Evolutionary conservation across 2,113 vertebrate genomes (phyloP), one percentile per base, ranked within the genome.

Genomic region (Gallinago paraguaiae): DNA sequence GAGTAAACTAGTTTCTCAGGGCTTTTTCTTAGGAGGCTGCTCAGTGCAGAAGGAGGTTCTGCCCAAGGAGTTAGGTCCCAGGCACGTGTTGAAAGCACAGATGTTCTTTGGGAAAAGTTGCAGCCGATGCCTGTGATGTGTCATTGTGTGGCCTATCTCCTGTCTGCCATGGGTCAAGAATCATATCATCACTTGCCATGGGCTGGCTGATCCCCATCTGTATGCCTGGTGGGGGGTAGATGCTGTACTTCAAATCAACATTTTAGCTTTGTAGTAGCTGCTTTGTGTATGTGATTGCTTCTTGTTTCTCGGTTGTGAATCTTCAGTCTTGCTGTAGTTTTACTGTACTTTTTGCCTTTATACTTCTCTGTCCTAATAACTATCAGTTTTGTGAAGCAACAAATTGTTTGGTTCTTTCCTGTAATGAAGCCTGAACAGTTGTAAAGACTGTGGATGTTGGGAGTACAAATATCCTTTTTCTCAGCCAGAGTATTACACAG

Each of bases 91-190:
- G 90, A 18, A 48, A 54, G 82, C 51, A 4, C 37, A 4, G 0
- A 0, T 0, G 0, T 82, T 79, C 27, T 83, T 33, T 24, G 11
- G 17, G 27, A 5, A 43, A 6, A 43, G 50, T 33, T 35, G 33
- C 61, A 46, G 74, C n/a, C 11, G 37, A 41, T 37, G 37, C n/a
- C 54, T 79, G 50, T 70, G 30, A 5, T 81, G 31, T 7, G 15
- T 78, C 41, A 2, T 39, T 54, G 2, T 70, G 18, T 43, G 57
- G 50, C 11, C 45, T 74, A n/a, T 54, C 24, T 83, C 8, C 5
- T 64, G 17, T 50, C 82, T 90, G 51, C 69, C 8, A 0, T 24
- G 33, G 53, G 35, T 82, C 35, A 64, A 24, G 70, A 70, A 17
- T 76, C 9, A 4, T 8, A 23, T 35, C 27, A 27, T 35, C 30